phyloP scores from a whole-genome alignment of 2,888 invertebrate species.

The Clanis bilineata region DNA sequence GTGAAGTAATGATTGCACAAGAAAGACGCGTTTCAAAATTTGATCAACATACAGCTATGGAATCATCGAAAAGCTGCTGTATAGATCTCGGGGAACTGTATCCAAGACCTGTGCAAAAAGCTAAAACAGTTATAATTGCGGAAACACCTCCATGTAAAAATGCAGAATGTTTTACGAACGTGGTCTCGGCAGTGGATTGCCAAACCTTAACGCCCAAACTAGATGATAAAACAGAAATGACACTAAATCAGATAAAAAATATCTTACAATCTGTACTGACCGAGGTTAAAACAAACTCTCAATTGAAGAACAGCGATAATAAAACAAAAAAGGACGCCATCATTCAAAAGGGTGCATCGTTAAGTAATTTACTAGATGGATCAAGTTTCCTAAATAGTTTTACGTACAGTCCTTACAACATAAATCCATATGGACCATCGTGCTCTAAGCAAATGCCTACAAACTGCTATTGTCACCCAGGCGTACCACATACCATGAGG shows the following conservation, averaged over 20 bases:
- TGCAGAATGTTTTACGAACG: slow-evolving; percentile 44
- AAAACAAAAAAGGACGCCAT: slow-evolving; percentile 55
- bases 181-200: slow-evolving; percentile 43
- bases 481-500: slow-evolving; percentile 39
- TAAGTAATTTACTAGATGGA: slow-evolving; percentile 43
- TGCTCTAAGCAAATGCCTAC: slow-evolving; percentile 47
- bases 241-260: slow-evolving; percentile 65
- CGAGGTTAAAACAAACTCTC: slow-evolving; percentile 61
- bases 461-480: slow-evolving; percentile 38
- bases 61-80: slow-evolving; percentile 43
- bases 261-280: slow-evolving; percentile 64
- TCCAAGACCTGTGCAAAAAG: slow-evolving; percentile 30
- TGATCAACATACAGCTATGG: slow-evolving; percentile 20
- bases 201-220: slow-evolving; percentile 40
- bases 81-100: slow-evolving; percentile 54
- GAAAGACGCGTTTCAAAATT: neutral
- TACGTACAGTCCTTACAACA: slow-evolving; percentile 55
- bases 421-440: slow-evolving; percentile 45
- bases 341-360: slow-evolving; percentile 58
- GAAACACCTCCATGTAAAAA: slow-evolving; percentile 33
- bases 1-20: slow-evolving; percentile 20
- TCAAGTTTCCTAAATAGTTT: slow-evolving; percentile 57
- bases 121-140: slow-evolving; percentile 23
- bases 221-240: slow-evolving; percentile 56
- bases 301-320: slow-evolving; percentile 34